Conservation (phyloP, 2,888 invertebrate genomes). For the Drepana falcataria region DNA sequence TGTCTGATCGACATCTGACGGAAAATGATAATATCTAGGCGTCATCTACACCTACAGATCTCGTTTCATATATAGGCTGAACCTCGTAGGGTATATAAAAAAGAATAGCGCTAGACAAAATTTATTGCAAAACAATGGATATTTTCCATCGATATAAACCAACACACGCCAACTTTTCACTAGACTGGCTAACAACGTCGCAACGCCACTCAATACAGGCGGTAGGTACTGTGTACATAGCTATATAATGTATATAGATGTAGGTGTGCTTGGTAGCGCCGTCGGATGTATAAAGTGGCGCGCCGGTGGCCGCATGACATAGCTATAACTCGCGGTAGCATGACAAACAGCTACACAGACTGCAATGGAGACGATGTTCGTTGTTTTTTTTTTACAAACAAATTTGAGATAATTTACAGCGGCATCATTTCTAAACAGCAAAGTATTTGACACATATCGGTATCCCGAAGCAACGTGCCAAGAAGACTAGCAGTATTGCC, state of each 20-base stretch:
- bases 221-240: conserved; percentile 3
- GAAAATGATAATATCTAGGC: too few species aligned
- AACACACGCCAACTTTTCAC: conserved; percentile 21
- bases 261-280: conserved; percentile 48
- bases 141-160: background rate
- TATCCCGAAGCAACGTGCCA: too few species aligned
- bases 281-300: conserved; percentile 78
- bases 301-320: conserved; percentile 78
- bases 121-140: background rate
- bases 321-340: conserved; percentile 75
- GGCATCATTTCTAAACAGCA: too few species aligned
- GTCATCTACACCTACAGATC: too few species aligned
- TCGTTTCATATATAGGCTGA: too few species aligned
- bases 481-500: too few species aligned
- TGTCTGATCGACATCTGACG: too few species aligned
- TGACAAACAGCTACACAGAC: conserved; percentile 65
- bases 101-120: too few species aligned
- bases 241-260: conserved; percentile 23
- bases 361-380: conserved; percentile 43
- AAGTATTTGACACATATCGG: too few species aligned
- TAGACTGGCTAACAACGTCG: conserved; percentile 14
- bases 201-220: conserved; percentile 13
- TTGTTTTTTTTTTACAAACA: conserved; percentile 16
- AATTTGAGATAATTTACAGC: background rate
- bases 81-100: too few species aligned